Conservation (phyloP, 2,888 invertebrate genomes). For the Cancer borealis region DNA sequence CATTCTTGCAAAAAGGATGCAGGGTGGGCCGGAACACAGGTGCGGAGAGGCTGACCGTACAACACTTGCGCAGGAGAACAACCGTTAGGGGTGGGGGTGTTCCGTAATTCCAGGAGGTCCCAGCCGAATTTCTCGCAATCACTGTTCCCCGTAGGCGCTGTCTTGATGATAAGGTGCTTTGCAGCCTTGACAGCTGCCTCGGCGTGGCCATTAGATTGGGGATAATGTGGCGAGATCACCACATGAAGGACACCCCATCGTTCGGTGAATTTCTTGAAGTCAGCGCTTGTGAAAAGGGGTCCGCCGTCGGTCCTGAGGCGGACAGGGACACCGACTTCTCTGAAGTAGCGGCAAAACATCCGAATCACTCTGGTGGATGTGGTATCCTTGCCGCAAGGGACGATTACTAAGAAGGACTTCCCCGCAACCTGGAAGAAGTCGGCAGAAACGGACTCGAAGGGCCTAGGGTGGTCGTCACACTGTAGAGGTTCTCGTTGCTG, state of each 20-base stretch:
- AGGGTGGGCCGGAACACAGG: conserved; percentile 23
- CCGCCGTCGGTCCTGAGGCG: not conserved
- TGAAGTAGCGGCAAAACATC: conserved; percentile 31
- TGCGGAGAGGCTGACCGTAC: not conserved
- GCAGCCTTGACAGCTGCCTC: not conserved
- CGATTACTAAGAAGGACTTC: not conserved
- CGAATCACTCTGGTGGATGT: not conserved
- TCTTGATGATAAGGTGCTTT: conserved; percentile 48
- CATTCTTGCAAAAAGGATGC: not conserved
- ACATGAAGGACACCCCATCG: conserved; percentile 36
- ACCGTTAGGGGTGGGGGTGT: not conserved
- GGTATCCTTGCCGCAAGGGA: not conserved
- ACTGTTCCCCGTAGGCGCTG: conserved; percentile 33
- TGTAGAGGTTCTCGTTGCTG: conserved; percentile 42
- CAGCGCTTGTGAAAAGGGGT: too few species aligned
- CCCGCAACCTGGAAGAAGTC: too few species aligned
- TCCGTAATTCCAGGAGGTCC: not conserved
- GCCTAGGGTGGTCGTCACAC: conserved; percentile 25
- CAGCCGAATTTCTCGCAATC: not conserved
- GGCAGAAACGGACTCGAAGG: too few species aligned
- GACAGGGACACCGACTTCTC: not conserved
- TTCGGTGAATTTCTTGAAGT: too few species aligned
- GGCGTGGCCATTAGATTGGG: not conserved
- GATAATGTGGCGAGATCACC: conserved; percentile 47
- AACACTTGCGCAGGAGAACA: conserved; percentile 33